Conservation (phyloP, 2,797 vertebrate species). For the Choloepus didactylus region DNA sequence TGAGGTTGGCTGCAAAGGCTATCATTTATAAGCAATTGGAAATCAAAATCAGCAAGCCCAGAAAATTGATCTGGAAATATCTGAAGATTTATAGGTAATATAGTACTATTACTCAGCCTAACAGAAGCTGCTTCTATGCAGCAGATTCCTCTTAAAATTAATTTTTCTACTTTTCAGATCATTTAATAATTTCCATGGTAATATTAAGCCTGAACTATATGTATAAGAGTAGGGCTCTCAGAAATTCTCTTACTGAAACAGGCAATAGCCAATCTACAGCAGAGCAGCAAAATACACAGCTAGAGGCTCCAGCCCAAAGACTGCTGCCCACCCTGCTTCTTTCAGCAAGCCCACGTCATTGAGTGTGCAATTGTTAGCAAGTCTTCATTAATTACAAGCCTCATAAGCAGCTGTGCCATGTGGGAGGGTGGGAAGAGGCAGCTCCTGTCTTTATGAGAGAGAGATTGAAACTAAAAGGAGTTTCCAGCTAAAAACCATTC, state of each 20-base stretch:
- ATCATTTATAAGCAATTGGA: not conserved
- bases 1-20: not conserved
- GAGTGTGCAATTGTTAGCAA: constrained; percentile 32
- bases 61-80: not conserved
- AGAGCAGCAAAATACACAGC: not conserved
- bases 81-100: not conserved
- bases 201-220: not conserved
- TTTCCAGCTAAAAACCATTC: constrained; percentile 42
- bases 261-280: not conserved
- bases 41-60: not conserved
- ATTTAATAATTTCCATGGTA: not conserved
- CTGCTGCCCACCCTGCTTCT: not conserved
- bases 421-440: not conserved
- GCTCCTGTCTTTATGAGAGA: constrained; percentile 50
- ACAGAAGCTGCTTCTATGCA: not conserved
- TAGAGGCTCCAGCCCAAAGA: not conserved
- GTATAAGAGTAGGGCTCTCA: not conserved
- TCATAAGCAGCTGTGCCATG: constrained; percentile 56
- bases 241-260: constrained; percentile 32
- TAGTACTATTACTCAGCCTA: not conserved
- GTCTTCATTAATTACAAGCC: constrained; percentile 67
- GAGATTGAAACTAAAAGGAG: constrained; percentile 53
- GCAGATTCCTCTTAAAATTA: not conserved
- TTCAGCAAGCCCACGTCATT: constrained; percentile 23
- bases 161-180: constrained; percentile 1